phyloP scores from a whole-genome alignment of 1,140 invertebrate species.

The Brevipalpus yothersi region DNA sequence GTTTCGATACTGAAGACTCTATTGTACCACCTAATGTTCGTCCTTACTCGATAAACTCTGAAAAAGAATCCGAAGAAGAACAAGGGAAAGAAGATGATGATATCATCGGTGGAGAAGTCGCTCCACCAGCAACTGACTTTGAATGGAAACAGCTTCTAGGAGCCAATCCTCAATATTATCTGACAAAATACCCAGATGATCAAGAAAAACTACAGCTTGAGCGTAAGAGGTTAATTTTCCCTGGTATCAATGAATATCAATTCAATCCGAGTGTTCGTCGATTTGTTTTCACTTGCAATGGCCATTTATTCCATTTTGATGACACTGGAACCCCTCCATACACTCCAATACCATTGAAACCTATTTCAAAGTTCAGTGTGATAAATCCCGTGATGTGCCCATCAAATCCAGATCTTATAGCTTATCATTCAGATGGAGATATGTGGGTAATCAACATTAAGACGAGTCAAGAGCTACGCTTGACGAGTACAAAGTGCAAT shows the following conservation, averaged over 20 bases:
- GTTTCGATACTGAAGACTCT: neutral
- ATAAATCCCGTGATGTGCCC: conserved; percentile 79
- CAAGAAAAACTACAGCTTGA: conserved; percentile 78
- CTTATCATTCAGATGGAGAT: conserved; percentile 69
- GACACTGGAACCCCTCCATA: conserved; percentile 17
- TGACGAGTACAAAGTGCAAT: conserved; percentile 10
- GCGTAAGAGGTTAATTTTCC: conserved; percentile 59
- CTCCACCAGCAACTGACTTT: neutral
- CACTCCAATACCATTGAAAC: conserved; percentile 16
- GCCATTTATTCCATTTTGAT: conserved; percentile 50
- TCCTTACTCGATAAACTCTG: neutral
- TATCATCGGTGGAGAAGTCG: neutral
- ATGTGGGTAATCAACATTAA: conserved; percentile 59
- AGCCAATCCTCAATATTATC: conserved; percentile 36
- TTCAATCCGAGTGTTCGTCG: conserved; percentile 48
- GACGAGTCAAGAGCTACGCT: conserved; percentile 20
- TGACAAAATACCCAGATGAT: conserved; percentile 18
- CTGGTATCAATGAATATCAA: conserved; percentile 83
- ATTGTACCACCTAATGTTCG: no score
- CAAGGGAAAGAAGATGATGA: neutral
- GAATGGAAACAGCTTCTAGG: conserved; percentile 38
- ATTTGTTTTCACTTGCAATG: conserved; percentile 68
- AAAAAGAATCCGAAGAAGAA: neutral
- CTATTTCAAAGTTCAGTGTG: conserved; percentile 30
- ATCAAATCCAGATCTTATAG: conserved; percentile 53